These are phyloP conservation scores for Norana najaformis DNA, from an alignment of 2,888 invertebrate species.

Conservation along the genomic window DNA sequence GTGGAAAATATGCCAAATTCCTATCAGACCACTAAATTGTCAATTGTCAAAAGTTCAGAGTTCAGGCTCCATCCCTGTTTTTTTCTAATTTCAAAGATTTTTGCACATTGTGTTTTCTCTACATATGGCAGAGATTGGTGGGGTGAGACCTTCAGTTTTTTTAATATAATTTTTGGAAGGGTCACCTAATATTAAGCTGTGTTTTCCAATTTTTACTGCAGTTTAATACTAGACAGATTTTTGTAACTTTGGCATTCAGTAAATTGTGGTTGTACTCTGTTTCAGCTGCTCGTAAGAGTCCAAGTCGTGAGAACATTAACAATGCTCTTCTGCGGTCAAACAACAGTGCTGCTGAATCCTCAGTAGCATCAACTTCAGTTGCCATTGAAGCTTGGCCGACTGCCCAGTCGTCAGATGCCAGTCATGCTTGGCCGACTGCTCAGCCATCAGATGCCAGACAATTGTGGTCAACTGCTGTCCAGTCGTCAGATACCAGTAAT, in stretches of 20 bases:
- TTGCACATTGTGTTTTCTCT: too few species aligned
- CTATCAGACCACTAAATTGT: too few species aligned
- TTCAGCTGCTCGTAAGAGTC: neutral
- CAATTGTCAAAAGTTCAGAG: too few species aligned
- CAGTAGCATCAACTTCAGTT: neutral
- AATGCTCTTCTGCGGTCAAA: conserved; percentile 5
- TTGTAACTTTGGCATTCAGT: neutral
- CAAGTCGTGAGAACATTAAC: neutral
- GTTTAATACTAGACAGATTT: neutral
- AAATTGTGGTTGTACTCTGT: neutral
- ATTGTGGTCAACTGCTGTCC: neutral
- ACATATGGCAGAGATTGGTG: too few species aligned
- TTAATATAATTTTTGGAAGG: too few species aligned
- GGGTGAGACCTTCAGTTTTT: too few species aligned
- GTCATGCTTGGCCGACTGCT: neutral
- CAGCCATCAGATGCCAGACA: neutral
- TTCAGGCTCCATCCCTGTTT: too few species aligned
- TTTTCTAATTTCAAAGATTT: too few species aligned
- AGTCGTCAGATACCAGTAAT: neutral
- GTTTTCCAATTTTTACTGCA: neutral
- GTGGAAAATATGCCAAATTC: too few species aligned
- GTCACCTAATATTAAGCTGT: too few species aligned
- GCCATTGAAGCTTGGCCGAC: neutral
- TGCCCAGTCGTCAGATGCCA: neutral
- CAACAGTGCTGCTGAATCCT: conserved; percentile 13